Percentiles rank a stretch among this genome's conserved stretches.
These are phyloP conservation scores for Gracilinanus agilis DNA, from an alignment of 2,113 vertebrate species.

Conservation along the genomic window DNA sequence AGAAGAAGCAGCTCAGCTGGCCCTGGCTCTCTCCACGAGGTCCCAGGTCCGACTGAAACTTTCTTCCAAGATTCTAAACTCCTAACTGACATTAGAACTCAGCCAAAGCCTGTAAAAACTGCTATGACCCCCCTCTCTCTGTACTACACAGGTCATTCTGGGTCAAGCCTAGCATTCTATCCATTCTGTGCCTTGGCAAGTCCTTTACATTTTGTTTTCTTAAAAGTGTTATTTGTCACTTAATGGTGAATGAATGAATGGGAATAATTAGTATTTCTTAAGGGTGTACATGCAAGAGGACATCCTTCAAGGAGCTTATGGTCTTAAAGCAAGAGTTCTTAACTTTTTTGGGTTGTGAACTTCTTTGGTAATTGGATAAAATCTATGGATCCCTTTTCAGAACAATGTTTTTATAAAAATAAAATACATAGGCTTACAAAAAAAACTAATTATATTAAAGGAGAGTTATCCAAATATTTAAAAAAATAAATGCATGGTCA, in stretches of 20 bases:
- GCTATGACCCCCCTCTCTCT: too few species aligned
- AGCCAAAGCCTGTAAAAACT: too few species aligned
- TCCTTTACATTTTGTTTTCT: neutral
- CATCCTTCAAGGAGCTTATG: neutral
- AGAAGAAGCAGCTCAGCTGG: too few species aligned
- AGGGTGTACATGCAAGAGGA: neutral
- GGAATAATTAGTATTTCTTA: neutral
- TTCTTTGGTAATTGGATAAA: neutral
- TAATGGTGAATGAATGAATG: neutral
- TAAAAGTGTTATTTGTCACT: neutral
- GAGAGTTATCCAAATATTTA: neutral
- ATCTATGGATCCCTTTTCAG: neutral
- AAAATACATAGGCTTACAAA: too few species aligned
- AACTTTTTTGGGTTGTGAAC: neutral
- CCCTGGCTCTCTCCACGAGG: too few species aligned
- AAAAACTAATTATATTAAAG: neutral
- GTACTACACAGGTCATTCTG: too few species aligned
- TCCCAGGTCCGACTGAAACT: too few species aligned
- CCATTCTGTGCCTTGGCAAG: neutral
- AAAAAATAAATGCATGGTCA: neutral
- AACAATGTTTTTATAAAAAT: neutral
- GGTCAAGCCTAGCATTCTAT: neutral
- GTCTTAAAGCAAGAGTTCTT: neutral
- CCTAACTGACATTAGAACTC: too few species aligned
- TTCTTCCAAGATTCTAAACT: too few species aligned